These are phyloP conservation scores for Pimephales promelas DNA, from an alignment of 2,113 vertebrate genomes.

Conservation along the genomic window DNA sequence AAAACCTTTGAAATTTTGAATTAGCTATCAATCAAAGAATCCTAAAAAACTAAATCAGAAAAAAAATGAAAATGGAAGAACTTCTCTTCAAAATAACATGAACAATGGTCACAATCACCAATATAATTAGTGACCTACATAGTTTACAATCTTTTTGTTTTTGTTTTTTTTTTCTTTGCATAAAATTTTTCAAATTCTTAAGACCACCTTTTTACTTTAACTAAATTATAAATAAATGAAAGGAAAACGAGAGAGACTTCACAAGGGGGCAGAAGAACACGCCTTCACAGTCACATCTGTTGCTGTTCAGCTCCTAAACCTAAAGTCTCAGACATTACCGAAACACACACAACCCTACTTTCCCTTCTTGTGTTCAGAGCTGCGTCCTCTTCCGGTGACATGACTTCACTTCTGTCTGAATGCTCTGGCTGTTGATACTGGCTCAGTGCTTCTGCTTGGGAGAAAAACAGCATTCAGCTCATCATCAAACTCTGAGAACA, in stretches of 20 bases:
- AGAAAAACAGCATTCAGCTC: not conserved
- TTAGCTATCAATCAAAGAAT: not conserved
- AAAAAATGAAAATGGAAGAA: not conserved
- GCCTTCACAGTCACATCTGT: not conserved
- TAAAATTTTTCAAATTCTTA: not conserved
- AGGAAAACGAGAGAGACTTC: not conserved
- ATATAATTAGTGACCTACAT: not conserved
- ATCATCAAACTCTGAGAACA: not conserved
- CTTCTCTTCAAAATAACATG: not conserved
- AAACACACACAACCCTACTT: conserved; percentile 52
- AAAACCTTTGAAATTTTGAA: not conserved
- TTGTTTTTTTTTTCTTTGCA: not conserved
- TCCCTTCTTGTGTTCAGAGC: conserved; percentile 13
- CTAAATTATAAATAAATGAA: not conserved
- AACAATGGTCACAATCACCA: not conserved
- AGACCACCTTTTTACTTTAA: not conserved
- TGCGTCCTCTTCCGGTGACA: not conserved
- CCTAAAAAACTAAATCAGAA: too few relatives aligned
- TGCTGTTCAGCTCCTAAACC: not conserved
- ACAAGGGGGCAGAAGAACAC: not conserved
- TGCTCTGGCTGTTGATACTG: conserved; percentile 16
- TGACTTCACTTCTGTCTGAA: conserved; percentile 50
- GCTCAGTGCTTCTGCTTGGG: not conserved
- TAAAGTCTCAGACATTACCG: not conserved
- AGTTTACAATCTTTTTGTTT: not conserved